A percentile compares a stretch with the other conserved stretches of the same genome.
phyloP scores from a whole-genome alignment of 2,113 vertebrate genomes.

The Toxotes jaculatrix region DNA sequence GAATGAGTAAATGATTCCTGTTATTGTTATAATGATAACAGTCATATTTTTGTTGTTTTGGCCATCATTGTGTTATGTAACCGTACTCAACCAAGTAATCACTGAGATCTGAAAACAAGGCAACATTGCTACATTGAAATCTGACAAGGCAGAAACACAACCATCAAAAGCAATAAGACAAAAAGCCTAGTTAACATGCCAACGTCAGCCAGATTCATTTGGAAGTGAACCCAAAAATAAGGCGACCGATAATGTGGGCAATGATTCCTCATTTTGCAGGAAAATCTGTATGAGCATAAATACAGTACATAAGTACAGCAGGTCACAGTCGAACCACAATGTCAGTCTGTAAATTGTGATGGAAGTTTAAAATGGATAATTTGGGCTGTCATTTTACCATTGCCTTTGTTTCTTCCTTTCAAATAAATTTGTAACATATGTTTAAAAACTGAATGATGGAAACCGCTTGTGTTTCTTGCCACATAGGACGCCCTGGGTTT shows the following conservation, averaged over 20 bases:
- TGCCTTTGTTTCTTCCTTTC: neutral
- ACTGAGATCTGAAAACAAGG: neutral
- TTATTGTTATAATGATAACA: conserved; percentile 12
- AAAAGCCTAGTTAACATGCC: neutral
- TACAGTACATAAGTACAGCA: neutral
- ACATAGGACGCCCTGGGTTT: neutral
- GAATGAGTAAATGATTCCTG: neutral
- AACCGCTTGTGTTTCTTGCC: neutral
- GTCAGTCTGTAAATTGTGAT: neutral
- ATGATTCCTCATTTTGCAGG: neutral
- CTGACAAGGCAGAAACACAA: neutral
- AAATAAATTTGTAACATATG: neutral
- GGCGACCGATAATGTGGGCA: neutral
- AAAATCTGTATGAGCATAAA: neutral
- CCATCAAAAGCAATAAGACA: no score
- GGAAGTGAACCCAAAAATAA: neutral
- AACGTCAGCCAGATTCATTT: neutral
- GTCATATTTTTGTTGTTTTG: conserved; percentile 7
- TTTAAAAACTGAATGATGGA: conserved; percentile 11
- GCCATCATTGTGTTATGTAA: neutral
- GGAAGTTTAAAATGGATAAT: neutral
- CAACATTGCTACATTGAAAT: neutral
- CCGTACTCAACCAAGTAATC: neutral
- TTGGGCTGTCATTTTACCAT: neutral
- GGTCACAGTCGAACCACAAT: neutral